Conservation (phyloP, 2,888 invertebrate species). For the Caenorhabditis zanzibari region DNA sequence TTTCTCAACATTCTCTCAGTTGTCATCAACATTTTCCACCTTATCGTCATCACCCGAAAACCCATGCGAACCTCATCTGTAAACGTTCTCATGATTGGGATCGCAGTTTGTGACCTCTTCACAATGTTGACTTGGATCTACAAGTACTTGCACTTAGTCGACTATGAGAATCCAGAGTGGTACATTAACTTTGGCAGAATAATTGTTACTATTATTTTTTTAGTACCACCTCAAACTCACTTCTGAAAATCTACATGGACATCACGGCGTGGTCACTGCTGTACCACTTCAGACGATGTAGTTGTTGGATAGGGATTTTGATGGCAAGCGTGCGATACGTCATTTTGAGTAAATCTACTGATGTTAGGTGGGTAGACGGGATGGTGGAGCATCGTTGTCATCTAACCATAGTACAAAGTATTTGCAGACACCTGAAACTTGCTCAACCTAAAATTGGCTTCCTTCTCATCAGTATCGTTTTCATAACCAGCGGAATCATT, state of each 20-base stretch:
- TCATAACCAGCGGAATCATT: neutral
- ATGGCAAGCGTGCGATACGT: constrained; percentile 18
- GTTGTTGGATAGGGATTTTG: constrained; percentile 28
- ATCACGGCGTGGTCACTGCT: constrained; percentile 19
- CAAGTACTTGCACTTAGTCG: constrained; percentile 9
- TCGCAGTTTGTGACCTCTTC: constrained; percentile 12
- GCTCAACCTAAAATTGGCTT: constrained; percentile 14
- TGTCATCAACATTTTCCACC: constrained; percentile 18
- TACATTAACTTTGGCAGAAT: neutral
- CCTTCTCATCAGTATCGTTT: neutral
- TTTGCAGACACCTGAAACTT: neutral
- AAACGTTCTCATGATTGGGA: constrained; percentile 19
- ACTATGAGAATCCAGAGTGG: constrained; percentile 42
- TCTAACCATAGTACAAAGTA: neutral
- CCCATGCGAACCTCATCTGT: constrained; percentile 21
- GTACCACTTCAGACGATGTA: constrained; percentile 36
- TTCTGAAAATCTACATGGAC: constrained; percentile 26
- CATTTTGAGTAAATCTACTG: neutral
- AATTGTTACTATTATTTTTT: neutral
- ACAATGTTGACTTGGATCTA: constrained; percentile 18
- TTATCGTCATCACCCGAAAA: constrained; percentile 16
- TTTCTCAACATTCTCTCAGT: neutral
- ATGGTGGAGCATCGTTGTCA: neutral
- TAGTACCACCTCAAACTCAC: constrained; percentile 10
- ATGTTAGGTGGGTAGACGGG: neutral